Evolutionary conservation across 2,113 vertebrate genomes (phyloP).

Genomic region (Ia io): DNA sequence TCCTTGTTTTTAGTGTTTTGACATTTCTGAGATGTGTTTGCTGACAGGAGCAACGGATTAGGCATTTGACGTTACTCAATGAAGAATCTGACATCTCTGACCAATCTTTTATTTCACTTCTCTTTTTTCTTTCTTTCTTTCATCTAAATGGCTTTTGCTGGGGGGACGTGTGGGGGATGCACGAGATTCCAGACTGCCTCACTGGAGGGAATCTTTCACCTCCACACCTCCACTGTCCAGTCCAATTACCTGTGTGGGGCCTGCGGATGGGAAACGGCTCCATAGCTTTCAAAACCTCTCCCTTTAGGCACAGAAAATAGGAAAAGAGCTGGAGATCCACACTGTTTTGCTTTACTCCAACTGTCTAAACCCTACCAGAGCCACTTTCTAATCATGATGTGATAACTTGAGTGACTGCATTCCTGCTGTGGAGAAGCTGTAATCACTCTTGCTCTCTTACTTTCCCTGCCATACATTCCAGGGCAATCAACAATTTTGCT

Average conservation of each 20-base stretch:
- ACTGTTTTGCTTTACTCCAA: not conserved
- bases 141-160: not conserved
- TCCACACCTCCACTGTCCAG: not conserved
- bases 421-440: not conserved
- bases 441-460: not conserved
- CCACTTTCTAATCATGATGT: conserved; percentile 41
- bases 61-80: not conserved
- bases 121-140: not conserved
- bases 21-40: not conserved
- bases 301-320: not conserved
- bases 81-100: not conserved
- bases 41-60: not conserved
- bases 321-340: conserved; percentile 26
- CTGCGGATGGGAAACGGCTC: not conserved
- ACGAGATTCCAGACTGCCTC: not conserved
- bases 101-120: not conserved
- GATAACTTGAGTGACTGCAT: conserved; percentile 27
- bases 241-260: not conserved
- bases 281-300: not conserved
- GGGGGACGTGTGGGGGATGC: rapidly evolving
- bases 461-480: not conserved
- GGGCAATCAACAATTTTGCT: not conserved
- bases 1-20: not conserved
- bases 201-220: not conserved
- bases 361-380: not conserved